These are phyloP conservation scores for Grus americana DNA, from an alignment of 2,113 vertebrate genomes.

Conservation along the genomic window DNA sequence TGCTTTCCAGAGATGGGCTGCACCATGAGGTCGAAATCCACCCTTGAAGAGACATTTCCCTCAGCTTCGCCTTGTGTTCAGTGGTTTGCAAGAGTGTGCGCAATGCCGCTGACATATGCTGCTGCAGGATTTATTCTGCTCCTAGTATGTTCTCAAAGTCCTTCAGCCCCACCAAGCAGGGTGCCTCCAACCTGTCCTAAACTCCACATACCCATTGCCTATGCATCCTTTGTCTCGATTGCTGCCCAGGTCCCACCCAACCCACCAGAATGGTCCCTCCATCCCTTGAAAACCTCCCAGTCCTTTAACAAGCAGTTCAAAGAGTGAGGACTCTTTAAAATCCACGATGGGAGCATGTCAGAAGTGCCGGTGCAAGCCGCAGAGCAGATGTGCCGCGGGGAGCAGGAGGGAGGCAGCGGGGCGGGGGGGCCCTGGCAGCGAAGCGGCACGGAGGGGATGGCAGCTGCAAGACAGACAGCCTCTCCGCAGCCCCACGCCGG, in stretches of 20 bases:
- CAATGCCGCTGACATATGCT: background rate
- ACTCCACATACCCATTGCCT: accelerated
- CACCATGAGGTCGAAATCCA: background rate
- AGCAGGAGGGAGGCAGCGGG: background rate
- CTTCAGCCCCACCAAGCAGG: background rate
- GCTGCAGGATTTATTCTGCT: background rate
- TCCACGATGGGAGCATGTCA: accelerated
- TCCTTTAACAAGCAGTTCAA: background rate
- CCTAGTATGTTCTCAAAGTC: background rate
- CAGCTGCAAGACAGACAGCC: constrained; percentile 33
- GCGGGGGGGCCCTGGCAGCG: background rate
- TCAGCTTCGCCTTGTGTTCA: background rate
- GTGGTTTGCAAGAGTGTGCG: background rate
- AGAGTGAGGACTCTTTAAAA: accelerated
- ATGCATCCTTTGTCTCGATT: accelerated
- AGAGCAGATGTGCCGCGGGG: background rate
- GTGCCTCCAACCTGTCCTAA: background rate
- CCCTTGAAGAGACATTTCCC: background rate
- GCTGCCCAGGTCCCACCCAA: background rate
- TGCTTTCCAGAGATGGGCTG: background rate
- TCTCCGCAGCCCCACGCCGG: background rate
- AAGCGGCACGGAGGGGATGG: background rate
- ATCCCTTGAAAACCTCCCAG: background rate
- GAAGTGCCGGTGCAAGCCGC: accelerated
- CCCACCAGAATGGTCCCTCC: background rate